phyloP scores from a whole-genome alignment of 2,113 vertebrate species.

The Neoarius graeffei region DNA sequence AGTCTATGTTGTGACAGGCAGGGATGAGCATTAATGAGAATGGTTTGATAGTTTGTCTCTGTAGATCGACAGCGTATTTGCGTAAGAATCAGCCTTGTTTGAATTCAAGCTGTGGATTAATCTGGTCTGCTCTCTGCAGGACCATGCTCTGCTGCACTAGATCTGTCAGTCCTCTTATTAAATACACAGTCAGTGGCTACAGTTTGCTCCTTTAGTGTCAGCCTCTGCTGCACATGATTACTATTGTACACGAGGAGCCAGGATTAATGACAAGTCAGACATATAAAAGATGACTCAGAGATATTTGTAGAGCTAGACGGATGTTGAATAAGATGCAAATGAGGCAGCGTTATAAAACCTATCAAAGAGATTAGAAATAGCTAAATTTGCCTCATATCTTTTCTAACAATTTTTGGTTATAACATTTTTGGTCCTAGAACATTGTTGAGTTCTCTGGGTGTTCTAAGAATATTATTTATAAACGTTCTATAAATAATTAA shows the following conservation, averaged over 20 bases:
- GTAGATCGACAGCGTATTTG: constrained; percentile 67
- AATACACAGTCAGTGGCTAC: constrained; percentile 67
- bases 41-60: constrained; percentile 65
- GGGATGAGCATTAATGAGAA: constrained; percentile 63
- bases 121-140: constrained; percentile 65
- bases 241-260: constrained; percentile 55
- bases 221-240: constrained; percentile 62
- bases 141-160: constrained; percentile 60
- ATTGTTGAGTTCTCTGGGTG: background rate
- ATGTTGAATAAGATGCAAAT: constrained; percentile 40
- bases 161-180: constrained; percentile 72
- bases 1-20: constrained; percentile 36
- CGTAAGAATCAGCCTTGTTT: constrained; percentile 67
- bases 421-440: background rate
- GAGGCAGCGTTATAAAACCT: constrained; percentile 3
- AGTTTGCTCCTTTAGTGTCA: constrained; percentile 59
- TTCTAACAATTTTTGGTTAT: background rate
- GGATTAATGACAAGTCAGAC: constrained; percentile 46
- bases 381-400: background rate
- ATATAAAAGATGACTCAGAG: constrained; percentile 32
- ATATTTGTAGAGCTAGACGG: constrained; percentile 25
- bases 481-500: background rate
- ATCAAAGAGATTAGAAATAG: constrained; percentile 23
- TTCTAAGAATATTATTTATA: background rate
- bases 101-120: constrained; percentile 71